These are phyloP conservation scores for Clarias pachynema DNA, from an alignment of 2,797 vertebrate genomes.

Conservation along the genomic window DNA sequence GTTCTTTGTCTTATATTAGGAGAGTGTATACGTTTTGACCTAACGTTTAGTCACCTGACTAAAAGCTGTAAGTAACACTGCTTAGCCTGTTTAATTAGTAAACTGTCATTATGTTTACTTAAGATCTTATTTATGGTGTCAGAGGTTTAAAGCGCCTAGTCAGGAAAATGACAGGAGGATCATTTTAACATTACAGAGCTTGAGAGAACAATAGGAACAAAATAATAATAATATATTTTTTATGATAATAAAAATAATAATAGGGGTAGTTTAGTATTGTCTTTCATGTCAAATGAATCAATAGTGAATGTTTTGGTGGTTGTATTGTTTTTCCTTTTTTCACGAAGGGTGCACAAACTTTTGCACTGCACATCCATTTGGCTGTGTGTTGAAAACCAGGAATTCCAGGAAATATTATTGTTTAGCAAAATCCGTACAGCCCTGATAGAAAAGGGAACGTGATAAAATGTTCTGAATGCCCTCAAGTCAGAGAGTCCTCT, in stretches of 20 bases:
- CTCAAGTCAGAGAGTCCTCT: background rate
- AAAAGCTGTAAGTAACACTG: background rate
- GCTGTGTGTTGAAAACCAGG: background rate
- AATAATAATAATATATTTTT: background rate
- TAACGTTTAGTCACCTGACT: background rate
- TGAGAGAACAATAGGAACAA: background rate
- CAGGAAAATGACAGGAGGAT: background rate
- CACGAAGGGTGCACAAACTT: background rate
- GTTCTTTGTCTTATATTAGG: background rate
- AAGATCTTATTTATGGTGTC: background rate
- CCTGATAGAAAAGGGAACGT: background rate
- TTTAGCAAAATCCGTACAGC: background rate
- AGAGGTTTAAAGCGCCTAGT: background rate
- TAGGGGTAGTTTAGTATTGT: background rate
- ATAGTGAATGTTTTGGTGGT: background rate
- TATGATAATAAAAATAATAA: background rate
- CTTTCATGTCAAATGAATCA: background rate
- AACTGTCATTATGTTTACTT: background rate
- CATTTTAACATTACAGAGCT: background rate
- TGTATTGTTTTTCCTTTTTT: background rate
- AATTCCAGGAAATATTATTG: constrained; percentile 29
- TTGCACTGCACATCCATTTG: background rate
- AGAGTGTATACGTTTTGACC: background rate
- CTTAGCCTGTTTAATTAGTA: background rate
- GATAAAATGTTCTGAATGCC: background rate